Base-by-base conservation (phyloP, 2,113 vertebrate genomes). In the Gavia stellata region DNA sequence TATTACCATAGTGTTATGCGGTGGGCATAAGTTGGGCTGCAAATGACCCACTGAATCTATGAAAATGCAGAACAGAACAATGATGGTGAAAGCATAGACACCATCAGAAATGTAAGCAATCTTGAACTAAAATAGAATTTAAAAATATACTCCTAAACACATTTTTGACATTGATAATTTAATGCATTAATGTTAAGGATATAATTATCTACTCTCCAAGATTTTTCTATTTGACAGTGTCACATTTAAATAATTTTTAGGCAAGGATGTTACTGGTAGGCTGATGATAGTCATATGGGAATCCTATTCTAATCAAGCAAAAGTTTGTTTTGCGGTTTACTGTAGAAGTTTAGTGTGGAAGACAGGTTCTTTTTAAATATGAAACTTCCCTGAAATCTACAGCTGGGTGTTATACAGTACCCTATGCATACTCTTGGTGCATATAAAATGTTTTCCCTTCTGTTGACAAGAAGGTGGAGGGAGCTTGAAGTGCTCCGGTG, bases 191-290 rank as follows among this genome's bases (percentile, higher is more conserved):
- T 56, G 12, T 81, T 73, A 53, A 83, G 33, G n/a, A 26, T 33
- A 13, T 14, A 3, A 20, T 59, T 50, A 34, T 38, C 28, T 71
- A 7, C 8, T 49, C 14, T 15, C 8, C 0, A 2, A 12, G 3
- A 8, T 25, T 73, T 81, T 78, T 52, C 13, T 38, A 0, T 78
- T n/a, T 89, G 20, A 42, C 7, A 26, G 17, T 45, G 31, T 70
- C 14, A 49, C 6, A 29, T 63, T 68, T 63, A 86, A 74, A 45
- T 33, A 61, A 21, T 25, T 66, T 61, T 70, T 61, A 65, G 26
- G 33, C 25, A 70, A 34, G 29, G 18, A 24, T 20, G 3, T 34
- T 70, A 29, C 21, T 83, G 5, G 5, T 70, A 79, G 33, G 7
- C 28, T 45, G 50, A 29, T 56, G 53, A 31, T 24, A 56, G 21